These are phyloP conservation scores for Acrossocheilus wenchowensis DNA, from an alignment of 2,797 vertebrate species.

Conservation along the genomic window DNA sequence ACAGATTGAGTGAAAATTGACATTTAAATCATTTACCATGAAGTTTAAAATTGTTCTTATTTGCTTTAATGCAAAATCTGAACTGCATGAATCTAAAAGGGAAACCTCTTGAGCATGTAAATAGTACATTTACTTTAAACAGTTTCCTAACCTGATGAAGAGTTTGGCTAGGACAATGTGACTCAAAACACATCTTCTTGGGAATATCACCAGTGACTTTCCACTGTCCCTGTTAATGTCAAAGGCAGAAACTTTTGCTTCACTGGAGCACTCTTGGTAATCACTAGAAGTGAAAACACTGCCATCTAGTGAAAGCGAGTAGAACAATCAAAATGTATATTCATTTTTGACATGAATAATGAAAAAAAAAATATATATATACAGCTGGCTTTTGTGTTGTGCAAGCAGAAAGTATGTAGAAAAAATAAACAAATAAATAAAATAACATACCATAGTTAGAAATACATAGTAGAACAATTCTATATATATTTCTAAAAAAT, in stretches of 20 bases:
- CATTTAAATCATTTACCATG: not conserved
- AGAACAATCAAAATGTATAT: not conserved
- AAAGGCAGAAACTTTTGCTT: not conserved
- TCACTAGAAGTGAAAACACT: constrained; percentile 58
- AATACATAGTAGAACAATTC: not conserved
- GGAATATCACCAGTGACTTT: not conserved
- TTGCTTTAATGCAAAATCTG: not conserved
- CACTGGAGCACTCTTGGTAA: not conserved
- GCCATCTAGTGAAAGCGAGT: constrained; percentile 62
- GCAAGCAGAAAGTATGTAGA: not conserved
- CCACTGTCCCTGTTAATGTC: not conserved
- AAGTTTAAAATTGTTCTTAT: not conserved
- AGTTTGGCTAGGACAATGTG: not conserved
- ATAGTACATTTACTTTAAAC: not conserved
- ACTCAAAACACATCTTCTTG: not conserved
- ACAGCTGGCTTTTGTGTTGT: not conserved
- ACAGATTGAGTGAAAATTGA: not conserved
- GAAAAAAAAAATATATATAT: not conserved
- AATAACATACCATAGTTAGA: not conserved
- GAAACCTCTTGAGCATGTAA: not conserved
- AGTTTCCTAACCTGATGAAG: not conserved
- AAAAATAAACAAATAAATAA: not conserved
- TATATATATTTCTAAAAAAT: not conserved
- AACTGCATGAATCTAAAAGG: not conserved
- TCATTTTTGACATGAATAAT: not conserved